phyloP scores from a whole-genome alignment of 2,888 invertebrate genomes.

The Gandaritis pyraliata region DNA sequence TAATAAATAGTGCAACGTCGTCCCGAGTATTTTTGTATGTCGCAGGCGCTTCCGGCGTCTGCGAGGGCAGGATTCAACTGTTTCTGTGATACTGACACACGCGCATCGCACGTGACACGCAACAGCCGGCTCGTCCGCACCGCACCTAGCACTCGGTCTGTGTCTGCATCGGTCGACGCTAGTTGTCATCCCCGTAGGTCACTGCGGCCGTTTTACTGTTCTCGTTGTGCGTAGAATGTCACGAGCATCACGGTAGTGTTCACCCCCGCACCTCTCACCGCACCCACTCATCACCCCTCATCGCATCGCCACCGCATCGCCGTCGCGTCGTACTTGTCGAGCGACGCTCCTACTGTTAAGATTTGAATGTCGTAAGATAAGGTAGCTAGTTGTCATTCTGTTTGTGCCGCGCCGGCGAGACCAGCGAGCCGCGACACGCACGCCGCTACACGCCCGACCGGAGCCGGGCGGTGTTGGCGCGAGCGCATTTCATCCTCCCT shows the following conservation, averaged over 20 bases:
- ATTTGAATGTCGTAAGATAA: slow-evolving; percentile 29
- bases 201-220: slow-evolving; percentile 29
- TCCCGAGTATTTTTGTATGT: slow-evolving; percentile 49
- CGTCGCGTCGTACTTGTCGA: slow-evolving; percentile 14
- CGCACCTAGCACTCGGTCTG: slow-evolving; percentile 10
- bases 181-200: slow-evolving; percentile 29
- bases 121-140: slow-evolving; percentile 11
- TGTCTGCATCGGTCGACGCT: slow-evolving; percentile 11
- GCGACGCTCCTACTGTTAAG: slow-evolving; percentile 33
- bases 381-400: slow-evolving; percentile 40
- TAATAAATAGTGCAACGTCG: slow-evolving; percentile 70
- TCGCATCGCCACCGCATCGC: slow-evolving; percentile 29
- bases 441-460: no score
- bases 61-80: slow-evolving; percentile 29
- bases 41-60: slow-evolving; percentile 27
- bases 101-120: slow-evolving; percentile 16
- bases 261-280: slow-evolving; percentile 30
- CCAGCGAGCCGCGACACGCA: slow-evolving; percentile 4
- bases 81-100: slow-evolving; percentile 35
- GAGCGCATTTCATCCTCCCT: slow-evolving; percentile 65
- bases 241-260: slow-evolving; percentile 31
- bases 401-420: slow-evolving; percentile 43
- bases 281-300: slow-evolving; percentile 34
- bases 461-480: slow-evolving; percentile 21
- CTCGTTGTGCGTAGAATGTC: slow-evolving; percentile 31